These are phyloP conservation scores for Anseranas semipalmata DNA, from an alignment of 2,113 vertebrate genomes.

Conservation along the genomic window DNA sequence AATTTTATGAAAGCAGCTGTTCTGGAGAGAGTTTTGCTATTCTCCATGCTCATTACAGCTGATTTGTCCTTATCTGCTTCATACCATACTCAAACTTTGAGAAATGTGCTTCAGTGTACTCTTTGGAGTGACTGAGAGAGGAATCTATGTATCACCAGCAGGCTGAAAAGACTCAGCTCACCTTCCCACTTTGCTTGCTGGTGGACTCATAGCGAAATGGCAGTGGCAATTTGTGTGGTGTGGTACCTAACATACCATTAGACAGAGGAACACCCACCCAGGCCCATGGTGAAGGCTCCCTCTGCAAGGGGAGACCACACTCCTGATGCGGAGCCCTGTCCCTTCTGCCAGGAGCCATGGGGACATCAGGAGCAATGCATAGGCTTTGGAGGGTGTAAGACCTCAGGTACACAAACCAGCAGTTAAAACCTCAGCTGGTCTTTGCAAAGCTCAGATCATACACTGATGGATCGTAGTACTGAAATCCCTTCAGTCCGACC, in stretches of 20 bases:
- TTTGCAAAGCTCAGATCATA: not conserved
- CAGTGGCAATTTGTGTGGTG: not conserved
- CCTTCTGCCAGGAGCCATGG: not conserved
- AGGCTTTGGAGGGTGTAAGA: not conserved
- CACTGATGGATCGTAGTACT: not conserved
- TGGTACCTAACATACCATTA: not conserved
- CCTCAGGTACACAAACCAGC: not conserved
- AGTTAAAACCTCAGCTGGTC: not conserved
- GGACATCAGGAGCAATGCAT: not conserved
- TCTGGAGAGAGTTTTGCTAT: not conserved
- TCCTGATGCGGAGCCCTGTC: not conserved
- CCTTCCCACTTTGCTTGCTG: not conserved
- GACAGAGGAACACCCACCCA: not conserved
- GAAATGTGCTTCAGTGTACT: not conserved
- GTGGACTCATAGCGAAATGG: not conserved
- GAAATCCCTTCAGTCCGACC: not conserved
- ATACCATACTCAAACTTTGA: rapidly evolving
- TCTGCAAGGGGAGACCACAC: not conserved
- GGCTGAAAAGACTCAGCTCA: not conserved
- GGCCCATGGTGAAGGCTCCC: rapidly evolving
- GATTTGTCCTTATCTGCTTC: not conserved
- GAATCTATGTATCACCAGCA: not conserved
- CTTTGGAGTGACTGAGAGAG: not conserved
- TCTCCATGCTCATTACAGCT: not conserved
- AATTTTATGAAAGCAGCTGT: not conserved